Conservation (phyloP, 1,140 invertebrate genomes). For the Trissolcus basalis region DNA sequence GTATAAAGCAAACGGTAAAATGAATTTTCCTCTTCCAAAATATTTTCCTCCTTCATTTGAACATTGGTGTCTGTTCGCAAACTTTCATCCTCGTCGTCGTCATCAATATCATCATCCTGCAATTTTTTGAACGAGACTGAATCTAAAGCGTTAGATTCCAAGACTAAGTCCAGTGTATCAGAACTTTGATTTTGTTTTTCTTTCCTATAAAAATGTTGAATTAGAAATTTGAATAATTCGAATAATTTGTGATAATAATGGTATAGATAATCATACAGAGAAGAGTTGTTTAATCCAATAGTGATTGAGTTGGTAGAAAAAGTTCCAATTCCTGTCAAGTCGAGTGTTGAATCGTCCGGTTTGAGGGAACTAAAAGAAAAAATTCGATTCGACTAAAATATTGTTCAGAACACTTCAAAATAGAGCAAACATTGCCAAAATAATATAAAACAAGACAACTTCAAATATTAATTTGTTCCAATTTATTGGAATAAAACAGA, state of each 20-base stretch:
- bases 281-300: not conserved
- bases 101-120: conserved; percentile 62
- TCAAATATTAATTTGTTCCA: too few species aligned
- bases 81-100: conserved; percentile 58
- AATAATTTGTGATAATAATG: too few species aligned
- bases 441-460: too few species aligned
- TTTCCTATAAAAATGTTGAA: conserved; percentile 55
- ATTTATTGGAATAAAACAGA: too few species aligned
- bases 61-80: conserved; percentile 51
- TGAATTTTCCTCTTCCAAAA: conserved; percentile 63
- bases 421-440: too few species aligned
- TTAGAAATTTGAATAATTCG: not conserved
- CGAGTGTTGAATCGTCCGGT: not conserved
- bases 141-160: conserved; percentile 6
- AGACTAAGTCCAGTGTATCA: conserved; percentile 61
- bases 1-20: conserved; percentile 61
- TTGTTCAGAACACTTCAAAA: too few species aligned
- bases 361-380: not conserved
- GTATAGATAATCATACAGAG: not conserved
- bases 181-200: conserved; percentile 67
- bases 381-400: not conserved
- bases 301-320: not conserved
- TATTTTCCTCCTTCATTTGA: conserved; percentile 52
- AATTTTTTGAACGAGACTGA: conserved; percentile 52
- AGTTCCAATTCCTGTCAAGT: not conserved